Evolutionary conservation across 2,888 invertebrate genomes (phyloP), one percentile per base, ranked within the genome.

Genomic region (Parnassius orleans): DNA sequence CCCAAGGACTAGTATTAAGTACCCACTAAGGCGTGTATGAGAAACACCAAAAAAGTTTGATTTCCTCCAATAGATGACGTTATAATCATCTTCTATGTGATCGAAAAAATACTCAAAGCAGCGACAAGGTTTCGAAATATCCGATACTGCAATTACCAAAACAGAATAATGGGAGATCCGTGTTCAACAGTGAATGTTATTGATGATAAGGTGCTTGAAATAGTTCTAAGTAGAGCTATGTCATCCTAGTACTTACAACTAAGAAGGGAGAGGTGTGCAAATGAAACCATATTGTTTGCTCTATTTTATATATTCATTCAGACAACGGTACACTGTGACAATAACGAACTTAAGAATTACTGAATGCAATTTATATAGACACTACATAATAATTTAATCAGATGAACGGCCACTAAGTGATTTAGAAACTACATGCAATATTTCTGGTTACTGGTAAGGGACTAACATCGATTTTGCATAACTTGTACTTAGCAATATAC

Each of bases 281-380:
- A 88, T 87, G 66, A 90, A 90, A 90, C 87, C 63, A 85, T 65
- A 85, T 72, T 77, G 33, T 66, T 63, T 86, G 77, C 80, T 87
- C 86, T 90, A 90, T 87, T 90, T 87, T 87, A 88, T 90, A 90
- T 90, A 90, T 88, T 91, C 88, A 92, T 89, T 90, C 89, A 89
- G 91, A 92, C 92, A 92, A 92, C 89, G 90, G 89, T 92, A 92
- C 92, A 92, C 86, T 86, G 90, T 92, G 92, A 92, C 90, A 89
- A 81, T 90, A 92, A 92, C 91, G 87, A 92, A 90, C 87, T 87
- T 88, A 90, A 87, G 82, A 14, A 78, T 78, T 85, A 85, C 80
- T 83, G 80, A 83, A 83, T 85, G 78, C 79, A 79, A 80, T 87
- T 80, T 83, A 84, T 86, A 88, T 82, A 86, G 78, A 79, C 74